Conservation (phyloP, 1,140 invertebrate genomes). For the Macrotrachela quadricornifera region DNA sequence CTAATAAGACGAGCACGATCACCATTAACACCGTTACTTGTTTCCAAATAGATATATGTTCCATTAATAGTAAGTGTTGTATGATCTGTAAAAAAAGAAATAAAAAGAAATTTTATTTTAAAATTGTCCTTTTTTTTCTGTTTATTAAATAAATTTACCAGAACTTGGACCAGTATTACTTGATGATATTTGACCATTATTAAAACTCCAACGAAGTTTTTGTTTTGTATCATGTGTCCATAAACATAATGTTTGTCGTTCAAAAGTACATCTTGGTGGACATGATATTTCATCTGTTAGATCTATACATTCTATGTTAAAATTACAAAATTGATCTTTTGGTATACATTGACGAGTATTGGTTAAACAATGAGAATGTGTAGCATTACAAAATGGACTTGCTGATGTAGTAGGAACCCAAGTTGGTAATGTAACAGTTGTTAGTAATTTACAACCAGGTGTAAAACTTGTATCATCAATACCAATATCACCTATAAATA, state of each 20-base stretch:
- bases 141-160: neutral
- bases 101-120: too few relatives aligned
- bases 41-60: too few relatives aligned
- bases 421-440: too few relatives aligned
- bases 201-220: slow-evolving; percentile 14
- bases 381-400: too few relatives aligned
- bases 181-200: slow-evolving; percentile 12
- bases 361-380: too few relatives aligned
- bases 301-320: slow-evolving; percentile 5
- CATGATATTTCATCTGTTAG: slow-evolving; percentile 2
- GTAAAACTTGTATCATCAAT: slow-evolving; percentile 18
- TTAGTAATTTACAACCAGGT: neutral
- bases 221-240: slow-evolving; percentile 3
- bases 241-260: neutral
- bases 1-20: slow-evolving; percentile 13
- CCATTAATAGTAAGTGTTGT: too few relatives aligned
- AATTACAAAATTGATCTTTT: slow-evolving; percentile 7
- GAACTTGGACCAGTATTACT: slow-evolving; percentile 15
- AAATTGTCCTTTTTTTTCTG: too few relatives aligned
- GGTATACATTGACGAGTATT: neutral
- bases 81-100: too few relatives aligned
- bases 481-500: slow-evolving; percentile 16
- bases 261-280: slow-evolving; percentile 4
- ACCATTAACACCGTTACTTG: neutral
- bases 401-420: too few relatives aligned